Base-by-base conservation (phyloP, 2,797 vertebrate genomes). In the Sorex maritimensis region DNA sequence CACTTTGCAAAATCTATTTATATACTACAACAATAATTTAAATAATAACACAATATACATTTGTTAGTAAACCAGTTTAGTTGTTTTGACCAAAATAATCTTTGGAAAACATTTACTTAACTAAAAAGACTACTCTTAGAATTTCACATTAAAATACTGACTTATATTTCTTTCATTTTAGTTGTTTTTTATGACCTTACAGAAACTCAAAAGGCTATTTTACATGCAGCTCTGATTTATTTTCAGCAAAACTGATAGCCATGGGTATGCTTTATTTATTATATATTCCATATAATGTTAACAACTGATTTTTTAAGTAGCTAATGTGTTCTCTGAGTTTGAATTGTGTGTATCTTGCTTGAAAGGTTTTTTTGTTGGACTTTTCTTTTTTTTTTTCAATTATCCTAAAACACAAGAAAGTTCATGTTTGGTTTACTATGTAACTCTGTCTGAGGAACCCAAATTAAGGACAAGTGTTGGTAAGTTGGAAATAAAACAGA, bases 381-480 rank as follows among this genome's bases (percentile, higher is more conserved):
- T 58, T 58, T 58, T 58, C 34, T 34, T 34, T 61, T 82, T 94
- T 94, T 67, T 85, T 94, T 95, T 94, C 81, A 91, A 65, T 96
- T 86, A 89, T 41, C 73, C 65, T 93, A 67, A 94, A 91, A 94
- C 77, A 88, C 15, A 41, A 81, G 55, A 72, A 94, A 90, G 77
- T 61, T 92, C 67, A 82, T 80, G 90, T 83, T 90, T 38, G 15
- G 79, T 44, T 90, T 96, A 88, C 24, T 81, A 19, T 81, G 90
- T 92, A 95, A 95, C 58, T 95, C 44, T 61, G 52, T 7, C 10
- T 87, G 94, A 87, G 68, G 92, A 93, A 92, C 46, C 44, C 71
- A 86, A 86, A 96, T 81, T 82, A 94, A 93, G 17, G 79, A 55
- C 82, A 96, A 95, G 95, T 84, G 77, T 44, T 65, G 24, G 73